Evolutionary conservation across 2,888 invertebrate species (phyloP).

Genomic region (Eupithecia pulchellata): DNA sequence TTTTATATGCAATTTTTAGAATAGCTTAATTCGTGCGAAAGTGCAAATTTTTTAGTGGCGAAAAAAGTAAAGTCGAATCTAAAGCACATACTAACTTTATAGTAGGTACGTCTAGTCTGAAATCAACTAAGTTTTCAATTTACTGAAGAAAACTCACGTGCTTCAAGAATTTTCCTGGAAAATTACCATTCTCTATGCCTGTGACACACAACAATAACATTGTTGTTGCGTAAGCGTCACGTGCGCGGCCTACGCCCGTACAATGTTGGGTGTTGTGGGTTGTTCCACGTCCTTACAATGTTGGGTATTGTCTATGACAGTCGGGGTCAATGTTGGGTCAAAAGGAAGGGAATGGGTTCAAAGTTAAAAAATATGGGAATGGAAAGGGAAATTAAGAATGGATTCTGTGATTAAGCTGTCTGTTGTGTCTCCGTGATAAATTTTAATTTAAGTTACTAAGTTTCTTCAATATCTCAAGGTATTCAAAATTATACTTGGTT

Average conservation of each 20-base stretch:
- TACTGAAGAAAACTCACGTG: not conserved
- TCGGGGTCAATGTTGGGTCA: slow-evolving; percentile 4
- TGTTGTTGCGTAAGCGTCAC: not conserved
- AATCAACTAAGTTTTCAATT: not conserved
- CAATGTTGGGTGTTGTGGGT: not conserved
- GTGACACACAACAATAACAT: not conserved
- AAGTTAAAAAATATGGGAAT: too few relatives aligned
- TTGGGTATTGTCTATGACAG: not conserved
- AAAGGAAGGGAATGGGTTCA: not conserved
- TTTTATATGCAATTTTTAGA: too few relatives aligned
- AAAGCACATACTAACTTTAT: too few relatives aligned
- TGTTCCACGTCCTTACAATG: not conserved
- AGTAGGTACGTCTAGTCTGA: not conserved
- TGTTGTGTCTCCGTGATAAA: too few relatives aligned
- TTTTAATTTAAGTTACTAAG: too few relatives aligned
- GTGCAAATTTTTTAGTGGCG: too few relatives aligned
- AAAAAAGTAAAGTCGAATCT: too few relatives aligned
- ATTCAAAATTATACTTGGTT: too few relatives aligned
- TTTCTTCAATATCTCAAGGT: too few relatives aligned
- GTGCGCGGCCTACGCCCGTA: not conserved
- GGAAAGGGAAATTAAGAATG: too few relatives aligned
- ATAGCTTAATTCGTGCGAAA: too few relatives aligned
- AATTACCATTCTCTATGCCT: not conserved
- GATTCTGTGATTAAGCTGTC: too few relatives aligned
- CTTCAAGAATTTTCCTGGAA: not conserved